Evolutionary conservation across 2,888 invertebrate genomes (phyloP).

Genomic region (Phyto melanocephala): DNA sequence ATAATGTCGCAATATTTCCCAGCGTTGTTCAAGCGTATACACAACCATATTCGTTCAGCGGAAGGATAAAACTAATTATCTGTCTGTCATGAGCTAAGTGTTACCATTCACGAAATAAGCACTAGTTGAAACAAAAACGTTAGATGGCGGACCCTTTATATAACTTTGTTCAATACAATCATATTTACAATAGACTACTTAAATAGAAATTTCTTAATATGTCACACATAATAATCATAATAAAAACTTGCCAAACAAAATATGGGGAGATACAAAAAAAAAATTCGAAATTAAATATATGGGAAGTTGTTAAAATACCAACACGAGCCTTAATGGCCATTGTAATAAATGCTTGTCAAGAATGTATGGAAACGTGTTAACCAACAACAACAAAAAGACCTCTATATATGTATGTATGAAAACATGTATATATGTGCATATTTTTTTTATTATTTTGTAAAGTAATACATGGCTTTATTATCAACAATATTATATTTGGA

Average conservation of each 20-base stretch:
- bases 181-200: conserved; percentile 8
- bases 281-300: conserved; percentile 9
- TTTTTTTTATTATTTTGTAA: too few species aligned
- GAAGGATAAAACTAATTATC: too few species aligned
- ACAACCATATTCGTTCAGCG: too few species aligned
- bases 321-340: conserved; percentile 62
- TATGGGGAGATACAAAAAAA: neutral
- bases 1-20: too few species aligned
- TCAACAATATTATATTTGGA: too few species aligned
- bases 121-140: too few species aligned
- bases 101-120: too few species aligned
- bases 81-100: too few species aligned
- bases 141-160: neutral
- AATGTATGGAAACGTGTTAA: conserved; percentile 61
- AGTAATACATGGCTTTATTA: conserved; percentile 27
- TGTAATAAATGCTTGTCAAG: conserved; percentile 61
- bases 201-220: conserved; percentile 42
- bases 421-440: conserved; percentile 37
- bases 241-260: conserved; percentile 41
- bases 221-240: conserved; percentile 46
- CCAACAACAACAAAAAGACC: conserved; percentile 14
- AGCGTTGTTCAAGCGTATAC: too few species aligned
- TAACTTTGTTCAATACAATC: conserved; percentile 31
- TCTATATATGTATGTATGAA: neutral
- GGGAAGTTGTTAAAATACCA: conserved; percentile 60